phyloP scores from a whole-genome alignment of 2,888 invertebrate genomes.

The Stenoptilia bipunctidactyla region DNA sequence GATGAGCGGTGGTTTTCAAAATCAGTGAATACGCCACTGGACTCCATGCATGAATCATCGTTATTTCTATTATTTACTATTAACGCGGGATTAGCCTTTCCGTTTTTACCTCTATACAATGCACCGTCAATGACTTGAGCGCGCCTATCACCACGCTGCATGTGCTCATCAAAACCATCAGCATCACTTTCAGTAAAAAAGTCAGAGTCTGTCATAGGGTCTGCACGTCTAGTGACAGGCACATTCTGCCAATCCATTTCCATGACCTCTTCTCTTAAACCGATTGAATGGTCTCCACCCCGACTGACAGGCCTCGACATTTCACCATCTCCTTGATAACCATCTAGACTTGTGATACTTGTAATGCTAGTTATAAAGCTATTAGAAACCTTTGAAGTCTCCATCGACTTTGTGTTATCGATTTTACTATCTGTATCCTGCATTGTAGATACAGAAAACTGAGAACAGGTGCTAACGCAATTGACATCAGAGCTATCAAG shows the following conservation, averaged over 20 bases:
- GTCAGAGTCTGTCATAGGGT: constrained; percentile 93
- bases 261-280: constrained; percentile 60
- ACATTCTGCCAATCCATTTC: constrained; percentile 72
- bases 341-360: constrained; percentile 93
- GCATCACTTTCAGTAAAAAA: constrained; percentile 93
- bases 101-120: constrained; percentile 81
- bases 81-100: constrained; percentile 64
- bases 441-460: constrained; percentile 57
- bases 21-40: constrained; percentile 90
- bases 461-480: constrained; percentile 67
- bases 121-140: constrained; percentile 92
- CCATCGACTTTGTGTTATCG: constrained; percentile 72
- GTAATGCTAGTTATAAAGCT: constrained; percentile 90
- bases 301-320: constrained; percentile 89
- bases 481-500: constrained; percentile 79
- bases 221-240: constrained; percentile 77
- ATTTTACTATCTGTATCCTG: constrained; percentile 71
- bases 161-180: constrained; percentile 83
- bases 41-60: constrained; percentile 89
- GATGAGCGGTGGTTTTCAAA: constrained; percentile 76
- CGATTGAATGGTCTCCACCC: constrained; percentile 81
- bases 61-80: constrained; percentile 56
- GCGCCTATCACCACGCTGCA: constrained; percentile 78
- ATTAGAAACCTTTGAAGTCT: constrained; percentile 76
- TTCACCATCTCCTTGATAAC: constrained; percentile 93